Evolutionary conservation across 2,113 vertebrate species (phyloP).

Genomic region (Sander vitreus): DNA sequence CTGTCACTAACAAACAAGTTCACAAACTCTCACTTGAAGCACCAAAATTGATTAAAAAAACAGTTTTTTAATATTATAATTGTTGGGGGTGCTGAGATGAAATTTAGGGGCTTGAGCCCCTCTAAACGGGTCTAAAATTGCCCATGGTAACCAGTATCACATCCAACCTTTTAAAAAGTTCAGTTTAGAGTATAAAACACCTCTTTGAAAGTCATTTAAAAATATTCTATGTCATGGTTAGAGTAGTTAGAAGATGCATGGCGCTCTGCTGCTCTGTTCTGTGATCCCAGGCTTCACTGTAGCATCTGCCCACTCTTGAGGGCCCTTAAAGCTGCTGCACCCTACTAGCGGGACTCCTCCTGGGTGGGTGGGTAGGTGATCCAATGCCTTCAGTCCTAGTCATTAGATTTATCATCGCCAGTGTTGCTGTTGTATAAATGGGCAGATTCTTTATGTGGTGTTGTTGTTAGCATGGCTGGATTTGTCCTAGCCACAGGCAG

Average conservation of each 20-base stretch:
- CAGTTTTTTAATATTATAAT: too few species aligned
- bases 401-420: conserved; percentile 31
- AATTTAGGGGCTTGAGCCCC: too few species aligned
- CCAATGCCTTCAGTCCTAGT: conserved; percentile 19
- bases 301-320: conserved; percentile 37
- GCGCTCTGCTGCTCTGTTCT: conserved; percentile 14
- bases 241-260: conserved; percentile 2
- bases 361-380: conserved; percentile 28
- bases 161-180: too few species aligned
- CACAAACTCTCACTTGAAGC: too few species aligned
- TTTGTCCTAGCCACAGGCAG: conserved; percentile 34
- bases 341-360: background rate
- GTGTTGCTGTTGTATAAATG: conserved; percentile 27
- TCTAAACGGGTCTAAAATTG: too few species aligned
- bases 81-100: too few species aligned
- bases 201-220: too few species aligned
- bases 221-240: too few species aligned
- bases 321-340: conserved; percentile 24
- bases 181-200: too few species aligned
- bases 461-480: conserved; percentile 23
- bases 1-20: too few species aligned
- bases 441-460: conserved; percentile 25
- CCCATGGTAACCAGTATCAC: too few species aligned
- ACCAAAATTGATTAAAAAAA: too few species aligned
- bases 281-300: conserved; percentile 37